Base-by-base conservation (phyloP, 1,140 invertebrate genomes). In the Caenorhabditis brenneri region DNA sequence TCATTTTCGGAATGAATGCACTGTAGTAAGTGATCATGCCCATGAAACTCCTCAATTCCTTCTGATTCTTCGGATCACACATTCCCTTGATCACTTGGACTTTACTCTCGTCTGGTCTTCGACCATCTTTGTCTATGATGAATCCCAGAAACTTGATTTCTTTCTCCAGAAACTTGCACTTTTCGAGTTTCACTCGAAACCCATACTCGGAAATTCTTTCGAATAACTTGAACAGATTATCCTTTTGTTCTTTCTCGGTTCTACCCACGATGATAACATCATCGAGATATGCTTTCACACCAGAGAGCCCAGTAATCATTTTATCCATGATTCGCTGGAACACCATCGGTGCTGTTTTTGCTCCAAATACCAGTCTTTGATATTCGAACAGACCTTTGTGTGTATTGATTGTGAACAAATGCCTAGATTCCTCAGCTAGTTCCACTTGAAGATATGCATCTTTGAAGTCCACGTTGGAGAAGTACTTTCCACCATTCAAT, bases 341-440 rank as follows among this genome's bases (percentile, higher is more conserved):
- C n/a, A n/a, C n/a, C n/a, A n/a, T n/a, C n/a, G n/a, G n/a, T n/a
- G 92, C 92, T 27, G 89, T 90, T 81, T 91, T 90, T 6, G 93
- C 90, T 19, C 92, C 92, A 89, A 92, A 93, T 5, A 88, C 89
- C 9, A 93, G 69, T 49, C 90, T 29, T 79, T 85, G 31, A 49
- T 86, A 88, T n/a, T 78, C 46, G 51, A 51, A 88, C 29, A 88
- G 49, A 9, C 87, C 87, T 31, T n/a, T 15, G 22, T 85, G 87
- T 24, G 87, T 88, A 78, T 80, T 87, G 12, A 88, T 86, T 4
- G 53, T 65, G 10, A 31, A 33, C 0, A 83, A 19, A 12, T 81
- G 27, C 84, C 88, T 88, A 24, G 88, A 80, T 22, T 88, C 82
- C 0, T 88, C 88, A 82, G 60, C 84, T n/a, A 88, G 51, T 33